Conservation (phyloP, 2,797 vertebrate genomes). For the Leptatherina wallacei region DNA sequence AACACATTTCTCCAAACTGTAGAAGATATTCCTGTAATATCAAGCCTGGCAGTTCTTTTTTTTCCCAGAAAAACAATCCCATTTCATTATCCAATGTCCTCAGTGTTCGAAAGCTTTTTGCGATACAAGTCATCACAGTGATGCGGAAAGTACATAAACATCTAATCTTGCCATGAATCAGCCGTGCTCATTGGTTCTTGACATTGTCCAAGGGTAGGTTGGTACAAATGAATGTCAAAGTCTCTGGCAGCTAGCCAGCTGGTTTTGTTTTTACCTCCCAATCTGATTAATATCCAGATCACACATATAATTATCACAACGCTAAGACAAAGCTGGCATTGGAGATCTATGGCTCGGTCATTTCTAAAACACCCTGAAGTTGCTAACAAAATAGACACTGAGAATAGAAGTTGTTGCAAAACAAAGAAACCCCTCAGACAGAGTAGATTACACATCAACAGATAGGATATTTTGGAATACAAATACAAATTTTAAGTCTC, state of each 20-base stretch:
- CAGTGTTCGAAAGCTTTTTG: not conserved
- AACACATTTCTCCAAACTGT: not conserved
- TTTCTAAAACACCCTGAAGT: constrained; percentile 24
- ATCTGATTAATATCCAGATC: constrained; percentile 1
- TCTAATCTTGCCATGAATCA: not conserved
- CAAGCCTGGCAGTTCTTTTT: not conserved
- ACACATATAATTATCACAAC: constrained; percentile 6
- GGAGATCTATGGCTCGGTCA: constrained; percentile 23
- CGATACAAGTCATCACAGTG: not conserved
- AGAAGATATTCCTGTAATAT: not conserved
- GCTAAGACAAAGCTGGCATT: constrained; percentile 28
- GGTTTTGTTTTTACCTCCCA: constrained; percentile 3
- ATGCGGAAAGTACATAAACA: not conserved
- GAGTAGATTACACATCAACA: constrained; percentile 40
- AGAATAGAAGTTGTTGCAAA: constrained; percentile 11
- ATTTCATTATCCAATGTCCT: not conserved
- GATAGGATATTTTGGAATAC: constrained; percentile 16
- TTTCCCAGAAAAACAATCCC: not conserved
- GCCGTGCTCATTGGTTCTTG: not conserved
- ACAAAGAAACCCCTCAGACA: constrained; percentile 17
- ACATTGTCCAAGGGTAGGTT: not conserved
- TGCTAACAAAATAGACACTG: constrained; percentile 16
- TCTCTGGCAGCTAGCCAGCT: not conserved
- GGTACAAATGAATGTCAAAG: not conserved
- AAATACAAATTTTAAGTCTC: constrained; percentile 28